Conservation (phyloP, 2,113 vertebrate species). For the Microcebus tavaratra region DNA sequence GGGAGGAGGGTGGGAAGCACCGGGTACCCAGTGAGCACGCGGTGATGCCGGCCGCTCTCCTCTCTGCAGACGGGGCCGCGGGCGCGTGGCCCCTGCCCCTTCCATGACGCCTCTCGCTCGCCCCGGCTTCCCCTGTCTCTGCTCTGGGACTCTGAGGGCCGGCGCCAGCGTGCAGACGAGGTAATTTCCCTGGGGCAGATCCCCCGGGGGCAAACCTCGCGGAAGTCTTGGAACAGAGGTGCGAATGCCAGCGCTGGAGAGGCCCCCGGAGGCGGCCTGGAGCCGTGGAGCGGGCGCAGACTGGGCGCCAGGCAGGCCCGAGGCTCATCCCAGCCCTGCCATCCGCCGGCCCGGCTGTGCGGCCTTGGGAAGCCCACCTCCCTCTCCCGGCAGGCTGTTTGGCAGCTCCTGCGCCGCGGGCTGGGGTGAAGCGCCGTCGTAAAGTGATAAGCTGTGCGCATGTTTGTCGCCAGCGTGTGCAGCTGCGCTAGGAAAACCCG, state of each 20-base stretch:
- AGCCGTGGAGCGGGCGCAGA: background rate
- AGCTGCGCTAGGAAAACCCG: background rate
- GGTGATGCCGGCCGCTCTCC: background rate
- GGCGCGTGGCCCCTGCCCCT: background rate
- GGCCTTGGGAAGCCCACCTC: background rate
- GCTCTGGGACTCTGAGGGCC: background rate
- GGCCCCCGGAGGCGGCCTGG: background rate
- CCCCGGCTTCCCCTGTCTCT: background rate
- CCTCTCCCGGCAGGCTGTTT: background rate
- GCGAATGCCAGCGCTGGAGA: constrained; percentile 10
- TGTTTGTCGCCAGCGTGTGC: background rate
- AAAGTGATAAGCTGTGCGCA: background rate
- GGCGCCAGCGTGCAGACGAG: background rate
- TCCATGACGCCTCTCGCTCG: background rate
- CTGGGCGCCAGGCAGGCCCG: background rate
- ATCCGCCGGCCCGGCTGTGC: background rate
- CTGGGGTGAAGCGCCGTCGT: background rate
- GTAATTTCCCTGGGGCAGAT: background rate
- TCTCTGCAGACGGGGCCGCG: background rate
- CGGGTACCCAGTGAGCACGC: background rate
- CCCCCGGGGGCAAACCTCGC: background rate
- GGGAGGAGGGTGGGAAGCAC: background rate
- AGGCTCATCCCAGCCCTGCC: background rate
- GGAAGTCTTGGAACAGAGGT: background rate
- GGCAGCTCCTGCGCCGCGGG: background rate